A percentile compares a stretch with the other conserved stretches of the same genome.
These are phyloP conservation scores for Drosophila peninsularis DNA, from an alignment of 2,888 invertebrate genomes.

Conservation along the genomic window DNA sequence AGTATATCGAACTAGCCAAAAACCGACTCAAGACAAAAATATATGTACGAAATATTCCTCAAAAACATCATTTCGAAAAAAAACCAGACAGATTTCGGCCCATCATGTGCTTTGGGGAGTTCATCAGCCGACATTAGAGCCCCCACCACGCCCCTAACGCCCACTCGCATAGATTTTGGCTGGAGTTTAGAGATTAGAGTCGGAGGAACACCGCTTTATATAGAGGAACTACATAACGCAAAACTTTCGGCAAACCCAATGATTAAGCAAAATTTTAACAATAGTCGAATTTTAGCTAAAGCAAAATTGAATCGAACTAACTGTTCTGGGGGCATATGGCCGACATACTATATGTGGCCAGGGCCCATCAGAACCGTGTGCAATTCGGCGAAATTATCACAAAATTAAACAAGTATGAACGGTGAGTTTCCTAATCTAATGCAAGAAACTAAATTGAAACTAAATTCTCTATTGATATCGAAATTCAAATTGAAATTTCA, in stretches of 20 bases:
- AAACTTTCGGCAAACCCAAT: slow-evolving; percentile 72
- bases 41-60: slow-evolving; percentile 57
- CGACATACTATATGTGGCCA: slow-evolving; percentile 32
- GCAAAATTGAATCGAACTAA: slow-evolving; percentile 62
- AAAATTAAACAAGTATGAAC: slow-evolving; percentile 74
- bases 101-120: slow-evolving; percentile 61
- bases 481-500: slow-evolving; percentile 41
- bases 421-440: slow-evolving; percentile 83
- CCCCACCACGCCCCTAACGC: slow-evolving; percentile 49
- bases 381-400: slow-evolving; percentile 69
- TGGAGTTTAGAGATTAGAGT: slow-evolving; percentile 45
- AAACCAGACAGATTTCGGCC: slow-evolving; percentile 57
- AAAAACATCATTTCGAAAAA: slow-evolving; percentile 39
- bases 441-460: slow-evolving; percentile 28
- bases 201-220: slow-evolving; percentile 70
- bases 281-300: slow-evolving; percentile 82
- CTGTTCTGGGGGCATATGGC: slow-evolving; percentile 66
- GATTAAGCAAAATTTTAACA: slow-evolving; percentile 74
- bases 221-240: slow-evolving; percentile 51
- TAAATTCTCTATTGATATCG: slow-evolving; percentile 31
- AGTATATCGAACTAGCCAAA: slow-evolving; percentile 21
- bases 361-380: slow-evolving; percentile 59
- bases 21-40: background rate
- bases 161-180: slow-evolving; percentile 38
- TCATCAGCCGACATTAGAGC: slow-evolving; percentile 38